phyloP scores from a whole-genome alignment of 2,113 vertebrate species.

The Chauna torquata region DNA sequence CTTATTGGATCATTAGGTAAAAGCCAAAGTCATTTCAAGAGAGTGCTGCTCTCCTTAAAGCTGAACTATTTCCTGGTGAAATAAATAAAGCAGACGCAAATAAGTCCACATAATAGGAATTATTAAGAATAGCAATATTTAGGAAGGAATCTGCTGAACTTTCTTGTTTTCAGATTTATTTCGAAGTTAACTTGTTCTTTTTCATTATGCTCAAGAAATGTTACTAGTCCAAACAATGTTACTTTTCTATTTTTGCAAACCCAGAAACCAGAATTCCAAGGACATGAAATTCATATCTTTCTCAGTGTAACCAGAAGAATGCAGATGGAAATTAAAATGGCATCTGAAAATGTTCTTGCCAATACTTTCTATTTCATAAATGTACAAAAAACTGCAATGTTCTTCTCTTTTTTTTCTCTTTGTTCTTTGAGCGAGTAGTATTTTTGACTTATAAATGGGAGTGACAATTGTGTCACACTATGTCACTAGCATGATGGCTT shows the following conservation, averaged over 20 bases:
- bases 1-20: slow-evolving; percentile 72
- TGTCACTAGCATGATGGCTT: neutral
- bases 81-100: slow-evolving; percentile 48
- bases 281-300: neutral
- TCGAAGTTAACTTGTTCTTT: neutral
- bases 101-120: neutral
- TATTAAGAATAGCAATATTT: neutral
- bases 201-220: neutral
- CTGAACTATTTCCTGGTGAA: neutral
- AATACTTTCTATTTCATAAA: neutral
- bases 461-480: neutral
- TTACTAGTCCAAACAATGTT: neutral
- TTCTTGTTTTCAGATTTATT: neutral
- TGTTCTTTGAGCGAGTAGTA: neutral
- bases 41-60: slow-evolving; percentile 42
- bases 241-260: neutral
- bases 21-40: slow-evolving; percentile 60
- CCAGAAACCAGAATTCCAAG: neutral
- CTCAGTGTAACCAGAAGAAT: neutral
- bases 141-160: neutral
- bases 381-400: neutral
- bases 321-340: neutral
- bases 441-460: neutral
- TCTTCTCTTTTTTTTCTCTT: neutral
- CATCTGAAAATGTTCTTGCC: neutral